Conservation (phyloP, 2,797 vertebrate genomes). For the Eulemur rubriventer region DNA sequence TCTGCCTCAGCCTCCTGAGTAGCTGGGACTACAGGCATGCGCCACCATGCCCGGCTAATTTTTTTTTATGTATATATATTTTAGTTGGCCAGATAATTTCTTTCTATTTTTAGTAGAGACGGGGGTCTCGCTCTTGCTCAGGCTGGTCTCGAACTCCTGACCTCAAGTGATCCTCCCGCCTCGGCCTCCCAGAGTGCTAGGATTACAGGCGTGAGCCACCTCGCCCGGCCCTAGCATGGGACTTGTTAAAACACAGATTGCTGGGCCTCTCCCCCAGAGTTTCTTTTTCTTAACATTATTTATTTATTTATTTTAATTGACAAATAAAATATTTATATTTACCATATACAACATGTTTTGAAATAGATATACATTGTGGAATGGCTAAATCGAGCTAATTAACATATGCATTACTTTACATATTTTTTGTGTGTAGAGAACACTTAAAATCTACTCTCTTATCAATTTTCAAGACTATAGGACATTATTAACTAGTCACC, state of each 20-base stretch:
- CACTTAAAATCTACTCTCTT: neutral
- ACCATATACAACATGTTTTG: neutral
- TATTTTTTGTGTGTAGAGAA: neutral
- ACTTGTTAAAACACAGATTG: conserved; percentile 33
- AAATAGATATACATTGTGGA: neutral
- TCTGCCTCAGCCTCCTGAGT: too few species aligned
- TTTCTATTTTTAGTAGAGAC: too few species aligned
- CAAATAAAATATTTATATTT: neutral
- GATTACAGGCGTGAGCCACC: too few species aligned
- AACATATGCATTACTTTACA: neutral
- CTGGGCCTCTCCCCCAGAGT: neutral
- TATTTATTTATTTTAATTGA: neutral
- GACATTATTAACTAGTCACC: neutral
- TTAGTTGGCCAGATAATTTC: too few species aligned
- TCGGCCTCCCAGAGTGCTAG: too few species aligned
- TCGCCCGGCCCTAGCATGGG: neutral
- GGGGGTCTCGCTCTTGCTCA: too few species aligned
- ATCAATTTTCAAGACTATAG: neutral
- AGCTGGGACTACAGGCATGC: too few species aligned
- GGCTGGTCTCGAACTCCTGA: too few species aligned
- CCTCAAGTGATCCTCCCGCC: too few species aligned
- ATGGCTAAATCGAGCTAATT: neutral
- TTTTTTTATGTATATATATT: too few species aligned
- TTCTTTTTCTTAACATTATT: neutral
- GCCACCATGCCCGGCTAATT: too few species aligned